A percentile compares a stretch with the other conserved stretches of the same genome.
Conservation (phyloP, 2,113 vertebrate species). For the Oreochromis niloticus region DNA sequence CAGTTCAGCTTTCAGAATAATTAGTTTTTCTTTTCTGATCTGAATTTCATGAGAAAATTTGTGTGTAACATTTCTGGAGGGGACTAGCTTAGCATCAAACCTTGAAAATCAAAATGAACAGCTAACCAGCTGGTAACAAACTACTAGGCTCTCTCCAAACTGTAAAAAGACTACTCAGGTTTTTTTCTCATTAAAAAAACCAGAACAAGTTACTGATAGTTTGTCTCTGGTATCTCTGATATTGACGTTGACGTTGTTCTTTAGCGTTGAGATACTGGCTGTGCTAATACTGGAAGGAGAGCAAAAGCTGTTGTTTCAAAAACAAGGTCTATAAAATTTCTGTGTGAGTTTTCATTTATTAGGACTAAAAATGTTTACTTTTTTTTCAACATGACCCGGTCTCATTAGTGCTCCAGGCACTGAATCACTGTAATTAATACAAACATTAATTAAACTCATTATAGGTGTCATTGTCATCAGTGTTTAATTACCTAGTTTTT, state of each 20-base stretch:
- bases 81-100: neutral
- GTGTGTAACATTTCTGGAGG: neutral
- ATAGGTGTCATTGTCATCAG: neutral
- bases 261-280: neutral
- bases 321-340: neutral
- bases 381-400: neutral
- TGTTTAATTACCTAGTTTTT: slow-evolving; percentile 11
- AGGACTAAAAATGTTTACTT: neutral
- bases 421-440: neutral
- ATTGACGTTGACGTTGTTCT: neutral
- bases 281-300: neutral
- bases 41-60: neutral
- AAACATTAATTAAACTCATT: slow-evolving; percentile 8
- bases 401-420: neutral
- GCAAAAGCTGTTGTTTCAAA: neutral
- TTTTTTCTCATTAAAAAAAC: neutral
- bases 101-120: neutral
- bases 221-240: neutral
- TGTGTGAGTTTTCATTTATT: neutral
- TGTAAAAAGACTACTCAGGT: neutral
- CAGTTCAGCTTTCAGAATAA: neutral
- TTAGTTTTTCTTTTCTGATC: neutral
- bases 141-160: neutral
- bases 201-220: neutral
- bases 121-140: neutral